These are phyloP conservation scores for Zaprionus davidi DNA, from an alignment of 1,140 invertebrate genomes.

Conservation along the genomic window DNA sequence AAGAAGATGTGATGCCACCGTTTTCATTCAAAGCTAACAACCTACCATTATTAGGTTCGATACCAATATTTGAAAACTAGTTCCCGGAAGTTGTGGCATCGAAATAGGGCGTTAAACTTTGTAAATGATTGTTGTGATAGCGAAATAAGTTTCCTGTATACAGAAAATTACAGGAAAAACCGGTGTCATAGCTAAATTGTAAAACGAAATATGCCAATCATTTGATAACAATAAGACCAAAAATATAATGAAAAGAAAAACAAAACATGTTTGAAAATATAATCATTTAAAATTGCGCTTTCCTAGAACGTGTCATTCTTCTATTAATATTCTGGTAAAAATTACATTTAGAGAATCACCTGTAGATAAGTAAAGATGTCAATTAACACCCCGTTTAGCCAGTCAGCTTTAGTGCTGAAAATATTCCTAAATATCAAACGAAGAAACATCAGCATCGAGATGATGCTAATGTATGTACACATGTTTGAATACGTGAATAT, in stretches of 20 bases:
- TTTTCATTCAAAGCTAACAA: too few species aligned
- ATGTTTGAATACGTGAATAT: not conserved
- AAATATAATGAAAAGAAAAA: not conserved
- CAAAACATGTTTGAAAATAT: not conserved
- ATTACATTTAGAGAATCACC: not conserved
- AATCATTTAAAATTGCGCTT: not conserved
- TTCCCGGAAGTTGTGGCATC: not conserved
- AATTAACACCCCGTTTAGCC: not conserved
- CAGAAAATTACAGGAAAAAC: conserved; percentile 31
- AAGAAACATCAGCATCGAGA: not conserved
- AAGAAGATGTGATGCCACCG: too few species aligned
- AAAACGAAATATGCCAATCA: conserved; percentile 18
- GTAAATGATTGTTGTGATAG: not conserved
- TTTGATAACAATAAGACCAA: conserved; percentile 3
- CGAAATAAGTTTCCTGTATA: not conserved
- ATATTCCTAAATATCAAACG: not conserved
- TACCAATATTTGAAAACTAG: not conserved
- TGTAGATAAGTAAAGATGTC: not conserved
- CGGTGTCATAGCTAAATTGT: conserved; percentile 5
- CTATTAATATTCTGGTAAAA: not conserved
- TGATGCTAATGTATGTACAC: not conserved
- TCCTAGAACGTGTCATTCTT: not conserved
- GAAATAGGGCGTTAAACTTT: not conserved
- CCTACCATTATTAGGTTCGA: not conserved
- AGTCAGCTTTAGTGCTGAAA: not conserved